These are phyloP conservation scores for Brassicogethes aeneus DNA, from an alignment of 2,888 invertebrate genomes.

Conservation along the genomic window DNA sequence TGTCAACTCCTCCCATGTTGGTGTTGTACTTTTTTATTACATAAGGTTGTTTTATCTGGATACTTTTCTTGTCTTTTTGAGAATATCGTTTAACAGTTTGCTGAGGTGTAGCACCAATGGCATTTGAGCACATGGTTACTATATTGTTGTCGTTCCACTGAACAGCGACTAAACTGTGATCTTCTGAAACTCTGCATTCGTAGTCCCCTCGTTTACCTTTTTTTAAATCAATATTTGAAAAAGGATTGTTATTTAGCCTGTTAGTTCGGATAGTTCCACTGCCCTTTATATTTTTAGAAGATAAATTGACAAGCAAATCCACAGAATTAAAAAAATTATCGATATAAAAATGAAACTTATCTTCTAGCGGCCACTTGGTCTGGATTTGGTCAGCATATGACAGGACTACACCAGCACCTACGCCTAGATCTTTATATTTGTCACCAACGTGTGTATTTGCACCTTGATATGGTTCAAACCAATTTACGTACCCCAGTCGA, in stretches of 20 bases:
- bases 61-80: too few relatives aligned
- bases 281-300: constrained; percentile 7
- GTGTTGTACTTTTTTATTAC: too few relatives aligned
- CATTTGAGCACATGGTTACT: too few relatives aligned
- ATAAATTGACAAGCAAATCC: too few relatives aligned
- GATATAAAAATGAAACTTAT: too few relatives aligned
- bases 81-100: too few relatives aligned
- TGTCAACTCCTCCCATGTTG: too few relatives aligned
- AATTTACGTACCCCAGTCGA: constrained; percentile 23
- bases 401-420: constrained; percentile 14
- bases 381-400: too few relatives aligned
- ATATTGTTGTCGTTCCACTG: constrained; percentile 14
- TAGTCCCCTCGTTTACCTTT: constrained; percentile 12
- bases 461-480: constrained; percentile 27
- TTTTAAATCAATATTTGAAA: constrained; percentile 5
- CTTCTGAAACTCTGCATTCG: constrained; percentile 5
- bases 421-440: constrained; percentile 14
- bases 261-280: constrained; percentile 14
- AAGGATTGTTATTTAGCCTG: constrained; percentile 4
- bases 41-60: too few relatives aligned
- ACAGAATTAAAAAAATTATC: too few relatives aligned
- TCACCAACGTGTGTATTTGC: constrained; percentile 10
- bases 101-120: too few relatives aligned
- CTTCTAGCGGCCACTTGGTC: too few relatives aligned
- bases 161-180: constrained; percentile 7